Evolutionary conservation across 2,113 vertebrate genomes (phyloP).

Genomic region (Anarhynchus alexandrinus): DNA sequence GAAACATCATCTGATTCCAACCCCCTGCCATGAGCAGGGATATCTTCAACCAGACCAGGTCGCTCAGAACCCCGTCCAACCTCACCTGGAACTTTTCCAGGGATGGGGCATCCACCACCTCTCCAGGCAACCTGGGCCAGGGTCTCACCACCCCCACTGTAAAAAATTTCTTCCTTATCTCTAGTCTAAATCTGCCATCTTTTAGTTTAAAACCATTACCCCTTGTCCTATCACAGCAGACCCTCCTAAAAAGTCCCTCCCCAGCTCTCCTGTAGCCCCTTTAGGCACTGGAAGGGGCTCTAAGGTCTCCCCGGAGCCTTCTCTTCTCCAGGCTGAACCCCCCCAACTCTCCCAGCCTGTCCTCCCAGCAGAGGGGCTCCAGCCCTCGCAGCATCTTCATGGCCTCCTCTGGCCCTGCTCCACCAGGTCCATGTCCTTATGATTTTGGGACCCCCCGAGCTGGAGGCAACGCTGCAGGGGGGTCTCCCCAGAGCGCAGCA

Average conservation of each 20-base stretch:
- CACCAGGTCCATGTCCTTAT: background rate
- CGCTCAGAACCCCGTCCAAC: background rate
- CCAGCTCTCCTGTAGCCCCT: background rate
- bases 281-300: background rate
- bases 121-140: background rate
- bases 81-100: background rate
- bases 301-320: background rate
- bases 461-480: background rate
- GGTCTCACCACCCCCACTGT: background rate
- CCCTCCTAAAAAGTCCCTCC: too few relatives aligned
- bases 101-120: background rate
- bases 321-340: background rate
- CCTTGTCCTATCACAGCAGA: background rate
- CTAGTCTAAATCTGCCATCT: background rate
- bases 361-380: background rate
- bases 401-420: background rate
- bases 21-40: background rate
- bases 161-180: background rate
- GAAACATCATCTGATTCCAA: background rate
- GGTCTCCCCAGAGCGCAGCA: background rate
- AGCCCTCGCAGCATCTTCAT: background rate
- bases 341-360: background rate
- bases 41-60: background rate
- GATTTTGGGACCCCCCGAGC: background rate
- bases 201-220: background rate